phyloP scores from a whole-genome alignment of 2,113 vertebrate genomes.

The Aythya baeri region DNA sequence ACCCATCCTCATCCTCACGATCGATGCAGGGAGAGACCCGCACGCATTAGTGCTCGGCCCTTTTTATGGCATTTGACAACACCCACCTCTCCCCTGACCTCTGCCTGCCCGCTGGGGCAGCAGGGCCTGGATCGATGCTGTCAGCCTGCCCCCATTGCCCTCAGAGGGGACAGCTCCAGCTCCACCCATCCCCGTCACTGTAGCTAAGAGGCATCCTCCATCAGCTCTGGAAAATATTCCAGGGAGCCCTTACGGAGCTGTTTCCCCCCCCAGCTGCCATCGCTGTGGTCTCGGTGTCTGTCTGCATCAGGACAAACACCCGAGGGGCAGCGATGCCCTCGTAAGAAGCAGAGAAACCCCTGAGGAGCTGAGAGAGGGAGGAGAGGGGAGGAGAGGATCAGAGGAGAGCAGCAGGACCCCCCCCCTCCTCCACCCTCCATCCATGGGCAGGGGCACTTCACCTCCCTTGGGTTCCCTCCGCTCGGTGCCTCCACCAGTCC shows the following conservation, averaged over 20 bases:
- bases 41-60: not conserved
- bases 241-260: not conserved
- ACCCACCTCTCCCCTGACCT: not conserved
- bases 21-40: not conserved
- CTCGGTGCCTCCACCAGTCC: not conserved
- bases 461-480: not conserved
- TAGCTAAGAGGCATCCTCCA: not conserved
- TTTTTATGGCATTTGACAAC: not conserved
- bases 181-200: not conserved
- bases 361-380: not conserved
- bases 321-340: not conserved
- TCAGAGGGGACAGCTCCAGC: not conserved
- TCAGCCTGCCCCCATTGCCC: not conserved
- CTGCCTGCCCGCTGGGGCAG: not conserved
- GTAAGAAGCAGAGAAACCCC: not conserved
- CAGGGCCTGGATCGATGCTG: not conserved
- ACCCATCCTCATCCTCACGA: not conserved
- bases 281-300: fast-evolving
- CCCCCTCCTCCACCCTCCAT: not conserved
- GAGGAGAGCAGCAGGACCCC: not conserved
- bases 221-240: not conserved
- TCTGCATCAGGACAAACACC: not conserved
- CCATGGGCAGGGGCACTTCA: fast-evolving
- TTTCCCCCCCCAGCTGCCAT: not conserved
- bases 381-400: not conserved